Evolutionary conservation across 2,888 invertebrate species (phyloP), one percentile per base, ranked within the genome.

Genomic region (Polyommatus icarus): DNA sequence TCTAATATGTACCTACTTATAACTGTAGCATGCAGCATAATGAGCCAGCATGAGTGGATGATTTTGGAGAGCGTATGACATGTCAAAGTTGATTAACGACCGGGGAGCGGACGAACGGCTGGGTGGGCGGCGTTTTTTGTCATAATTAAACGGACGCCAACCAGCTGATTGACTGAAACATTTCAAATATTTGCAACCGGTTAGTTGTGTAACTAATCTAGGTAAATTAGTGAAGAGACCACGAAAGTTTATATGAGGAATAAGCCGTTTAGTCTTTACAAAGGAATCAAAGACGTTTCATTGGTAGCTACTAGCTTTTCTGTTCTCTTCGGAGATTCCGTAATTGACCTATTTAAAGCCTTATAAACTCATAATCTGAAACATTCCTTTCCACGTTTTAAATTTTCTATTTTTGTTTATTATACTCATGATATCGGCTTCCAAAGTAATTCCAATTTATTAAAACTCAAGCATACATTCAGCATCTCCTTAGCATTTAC

Each of bases 121-220:
- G 89, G 91, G 91, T 90, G 91, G 91, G 85, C 89, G 85, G 85
- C 85, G 85, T 89, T 92, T 92, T 91, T 91, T 91, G 88, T 91
- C 83, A 87, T 89, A 89, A 91, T 91, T 92, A 91, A 87, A 84
- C 82, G 79, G 80, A 81, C 79, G 29, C 32, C 57, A 29, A 32
- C 57, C 67, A 67, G 29, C 67, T 50, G 46, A 29, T 75, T 75
- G 29, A 50, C 24, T 50, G 24, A 50, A 75, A 75, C 29, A 18
- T 75, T 75, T 40, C 54, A 75, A 4, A 75, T 75, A 75, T 75
- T 75, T 50, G 75, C 75, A 50, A 75, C 46, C 75, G 24, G 8
- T 75, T 75, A 75, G 67, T 67, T 67, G 67, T 29, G 15, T 24
- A 20, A 59, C 59, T 24, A 61, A 67, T 67, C 12, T 67, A 61